Conservation (phyloP, 1,140 invertebrate genomes). For the Conopomorpha cramerella region DNA sequence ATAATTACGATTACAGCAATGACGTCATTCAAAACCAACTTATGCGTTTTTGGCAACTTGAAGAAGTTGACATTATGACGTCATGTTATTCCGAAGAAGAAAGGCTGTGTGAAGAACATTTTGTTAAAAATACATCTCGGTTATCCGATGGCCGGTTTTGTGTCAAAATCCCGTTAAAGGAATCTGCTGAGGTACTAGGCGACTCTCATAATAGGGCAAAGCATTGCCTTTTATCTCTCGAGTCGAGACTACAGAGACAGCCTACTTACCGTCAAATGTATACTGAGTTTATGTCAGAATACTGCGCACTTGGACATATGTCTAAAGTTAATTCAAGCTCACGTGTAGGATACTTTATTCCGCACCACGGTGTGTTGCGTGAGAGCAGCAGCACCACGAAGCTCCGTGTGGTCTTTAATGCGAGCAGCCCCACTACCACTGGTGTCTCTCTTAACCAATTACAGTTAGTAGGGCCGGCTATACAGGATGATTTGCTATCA, state of each 20-base stretch:
- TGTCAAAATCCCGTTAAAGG: constrained; percentile 3
- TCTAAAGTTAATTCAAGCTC: constrained; percentile 17
- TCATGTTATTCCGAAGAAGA: neutral
- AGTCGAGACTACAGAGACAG: constrained; percentile 1
- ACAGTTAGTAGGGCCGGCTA: constrained; percentile 19
- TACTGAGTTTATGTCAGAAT: constrained; percentile 21
- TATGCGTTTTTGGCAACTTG: constrained; percentile 1
- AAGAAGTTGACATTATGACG: neutral
- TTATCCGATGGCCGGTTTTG: constrained; percentile 3
- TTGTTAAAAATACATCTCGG: neutral
- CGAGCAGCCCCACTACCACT: constrained; percentile 11
- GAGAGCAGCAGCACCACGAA: too few species aligned
- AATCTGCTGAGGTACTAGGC: neutral
- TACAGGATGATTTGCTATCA: constrained; percentile 25
- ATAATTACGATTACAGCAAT: too few species aligned
- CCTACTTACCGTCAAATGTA: constrained; percentile 8
- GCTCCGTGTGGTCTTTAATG: too few species aligned
- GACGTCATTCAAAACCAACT: constrained; percentile 2
- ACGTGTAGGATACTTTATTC: too few species aligned
- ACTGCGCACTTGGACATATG: constrained; percentile 17
- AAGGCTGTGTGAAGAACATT: too few species aligned
- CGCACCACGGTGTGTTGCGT: too few species aligned
- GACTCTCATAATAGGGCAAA: constrained; percentile 2
- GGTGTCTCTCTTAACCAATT: constrained; percentile 25
- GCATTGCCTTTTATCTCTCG: too few species aligned